Percentiles rank a stretch among this genome's conserved stretches.
These are phyloP conservation scores for Glareola pratincola DNA, from an alignment of 2,113 vertebrate genomes.

Conservation along the genomic window DNA sequence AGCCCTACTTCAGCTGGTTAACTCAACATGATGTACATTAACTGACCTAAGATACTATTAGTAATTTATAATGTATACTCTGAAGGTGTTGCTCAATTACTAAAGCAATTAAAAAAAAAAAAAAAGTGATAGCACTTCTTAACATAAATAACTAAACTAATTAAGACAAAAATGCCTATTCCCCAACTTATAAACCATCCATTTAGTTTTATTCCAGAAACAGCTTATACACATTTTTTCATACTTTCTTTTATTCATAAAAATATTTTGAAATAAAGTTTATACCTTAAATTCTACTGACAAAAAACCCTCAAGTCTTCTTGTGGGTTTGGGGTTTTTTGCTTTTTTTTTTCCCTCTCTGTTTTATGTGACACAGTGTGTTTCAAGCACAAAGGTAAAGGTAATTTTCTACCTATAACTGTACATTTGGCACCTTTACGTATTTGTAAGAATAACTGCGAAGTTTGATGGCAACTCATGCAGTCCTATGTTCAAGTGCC, in stretches of 20 bases:
- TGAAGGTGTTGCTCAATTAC: background rate
- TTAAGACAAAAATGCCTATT: background rate
- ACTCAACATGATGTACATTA: background rate
- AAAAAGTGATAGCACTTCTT: background rate
- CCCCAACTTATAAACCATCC: background rate
- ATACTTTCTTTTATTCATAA: background rate
- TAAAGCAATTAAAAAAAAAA: background rate
- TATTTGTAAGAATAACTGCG: background rate
- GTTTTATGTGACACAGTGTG: background rate
- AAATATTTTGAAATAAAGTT: background rate
- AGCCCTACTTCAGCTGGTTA: background rate
- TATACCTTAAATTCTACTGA: background rate
- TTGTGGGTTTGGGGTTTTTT: background rate
- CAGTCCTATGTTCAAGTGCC: background rate
- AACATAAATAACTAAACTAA: background rate
- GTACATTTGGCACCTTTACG: background rate
- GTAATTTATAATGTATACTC: background rate
- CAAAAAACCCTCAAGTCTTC: background rate
- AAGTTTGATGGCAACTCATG: background rate
- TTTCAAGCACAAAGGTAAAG: background rate
- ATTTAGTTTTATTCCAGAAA: background rate
- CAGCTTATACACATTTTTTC: background rate
- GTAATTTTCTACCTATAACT: background rate
- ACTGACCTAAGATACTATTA: background rate
- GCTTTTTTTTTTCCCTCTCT: accelerated